Evolutionary conservation across 2,113 vertebrate species (phyloP).

Genomic region (Lasiurus borealis): DNA sequence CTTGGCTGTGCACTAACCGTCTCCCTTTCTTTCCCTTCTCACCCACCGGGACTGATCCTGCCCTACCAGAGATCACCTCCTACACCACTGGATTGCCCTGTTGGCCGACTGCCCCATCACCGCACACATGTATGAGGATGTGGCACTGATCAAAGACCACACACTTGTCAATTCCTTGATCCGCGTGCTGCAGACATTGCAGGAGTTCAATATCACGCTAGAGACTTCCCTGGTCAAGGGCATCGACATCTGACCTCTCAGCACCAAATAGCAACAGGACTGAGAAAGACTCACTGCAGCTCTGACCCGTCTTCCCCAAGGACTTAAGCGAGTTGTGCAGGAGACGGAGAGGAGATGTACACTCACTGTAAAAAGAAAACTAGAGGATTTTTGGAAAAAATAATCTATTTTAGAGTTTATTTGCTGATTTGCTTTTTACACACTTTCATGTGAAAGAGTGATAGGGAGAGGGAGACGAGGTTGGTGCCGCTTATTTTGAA

Average conservation of each 20-base stretch:
- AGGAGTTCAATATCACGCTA: slow-evolving; percentile 99
- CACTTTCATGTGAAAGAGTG: slow-evolving; percentile 91
- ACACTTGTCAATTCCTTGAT: slow-evolving; percentile 98
- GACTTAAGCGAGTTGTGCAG: slow-evolving; percentile 80
- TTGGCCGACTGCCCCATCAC: slow-evolving; percentile 98
- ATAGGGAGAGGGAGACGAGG: slow-evolving; percentile 85
- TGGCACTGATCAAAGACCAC: slow-evolving; percentile 96
- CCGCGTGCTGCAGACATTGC: slow-evolving; percentile 97
- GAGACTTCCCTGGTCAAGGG: slow-evolving; percentile 98
- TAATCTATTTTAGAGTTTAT: slow-evolving; percentile 92
- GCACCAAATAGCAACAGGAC: slow-evolving; percentile 56
- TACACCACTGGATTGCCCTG: slow-evolving; percentile 99
- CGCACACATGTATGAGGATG: slow-evolving; percentile 98
- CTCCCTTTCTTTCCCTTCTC: slow-evolving; percentile 53
- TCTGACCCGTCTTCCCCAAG: slow-evolving; percentile 79
- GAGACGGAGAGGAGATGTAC: slow-evolving; percentile 86
- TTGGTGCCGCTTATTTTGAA: slow-evolving; percentile 96
- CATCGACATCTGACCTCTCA: slow-evolving; percentile 92
- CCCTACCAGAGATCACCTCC: slow-evolving; percentile 93
- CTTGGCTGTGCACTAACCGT: neutral
- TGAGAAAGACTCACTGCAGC: slow-evolving; percentile 63
- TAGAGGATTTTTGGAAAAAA: slow-evolving; percentile 88
- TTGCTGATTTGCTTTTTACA: slow-evolving; percentile 91
- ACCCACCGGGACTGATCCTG: neutral
- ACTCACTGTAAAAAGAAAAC: slow-evolving; percentile 87